A percentile compares a stretch with the other conserved stretches of the same genome.
Evolutionary conservation across 2,888 invertebrate genomes (phyloP).

Genomic region (Octonoba sinensis): DNA sequence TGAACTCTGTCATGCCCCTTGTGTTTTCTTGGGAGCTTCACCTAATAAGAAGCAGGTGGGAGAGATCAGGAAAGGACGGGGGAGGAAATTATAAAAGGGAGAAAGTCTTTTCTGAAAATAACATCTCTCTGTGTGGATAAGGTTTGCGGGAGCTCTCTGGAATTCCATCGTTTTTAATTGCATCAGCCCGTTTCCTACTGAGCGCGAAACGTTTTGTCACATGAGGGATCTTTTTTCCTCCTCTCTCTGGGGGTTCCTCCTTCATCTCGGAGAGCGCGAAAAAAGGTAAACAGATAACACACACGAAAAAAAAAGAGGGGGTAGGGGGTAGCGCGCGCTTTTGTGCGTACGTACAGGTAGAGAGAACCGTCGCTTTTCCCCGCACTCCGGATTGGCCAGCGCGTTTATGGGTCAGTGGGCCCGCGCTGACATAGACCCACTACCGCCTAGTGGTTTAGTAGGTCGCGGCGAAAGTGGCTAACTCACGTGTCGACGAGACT

Average conservation of each 20-base stretch:
- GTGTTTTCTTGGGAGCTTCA: too few species aligned
- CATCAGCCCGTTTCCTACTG: too few species aligned
- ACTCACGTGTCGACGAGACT: slow-evolving; percentile 45
- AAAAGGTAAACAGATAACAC: slow-evolving; percentile 6
- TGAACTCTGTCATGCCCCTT: too few species aligned
- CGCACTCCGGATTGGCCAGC: slow-evolving; percentile 36
- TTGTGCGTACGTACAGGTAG: slow-evolving; percentile 55
- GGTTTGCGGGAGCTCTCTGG: too few species aligned
- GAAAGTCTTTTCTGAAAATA: too few species aligned
- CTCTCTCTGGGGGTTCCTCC: not conserved
- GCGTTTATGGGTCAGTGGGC: slow-evolving; percentile 62
- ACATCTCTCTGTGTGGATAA: too few species aligned
- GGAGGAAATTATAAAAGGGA: too few species aligned
- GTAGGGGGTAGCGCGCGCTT: slow-evolving; percentile 13
- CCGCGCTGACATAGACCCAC: slow-evolving; percentile 64
- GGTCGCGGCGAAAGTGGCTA: slow-evolving; percentile 63
- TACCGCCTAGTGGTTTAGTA: slow-evolving; percentile 50
- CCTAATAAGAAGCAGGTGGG: too few species aligned
- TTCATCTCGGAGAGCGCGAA: not conserved
- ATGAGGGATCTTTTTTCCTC: too few species aligned
- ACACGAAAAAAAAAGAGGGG: slow-evolving; percentile 28
- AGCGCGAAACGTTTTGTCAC: not conserved
- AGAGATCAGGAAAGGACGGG: too few species aligned
- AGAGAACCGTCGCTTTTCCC: slow-evolving; percentile 9
- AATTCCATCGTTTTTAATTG: too few species aligned